Conservation (phyloP, 2,888 invertebrate genomes). For the Himalopsyche japonica region DNA sequence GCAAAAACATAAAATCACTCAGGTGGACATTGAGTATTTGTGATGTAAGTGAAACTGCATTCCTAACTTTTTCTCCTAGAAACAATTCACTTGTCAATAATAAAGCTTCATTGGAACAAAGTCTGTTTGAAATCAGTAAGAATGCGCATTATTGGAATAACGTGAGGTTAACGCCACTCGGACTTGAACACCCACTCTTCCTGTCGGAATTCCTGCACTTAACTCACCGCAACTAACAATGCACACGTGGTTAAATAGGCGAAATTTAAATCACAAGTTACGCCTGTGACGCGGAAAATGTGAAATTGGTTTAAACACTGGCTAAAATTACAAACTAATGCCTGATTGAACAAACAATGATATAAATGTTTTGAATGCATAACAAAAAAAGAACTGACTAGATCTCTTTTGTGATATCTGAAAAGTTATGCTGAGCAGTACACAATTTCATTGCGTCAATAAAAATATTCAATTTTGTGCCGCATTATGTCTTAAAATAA, state of each 20-base stretch:
- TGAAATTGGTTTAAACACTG: neutral
- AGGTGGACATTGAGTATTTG: neutral
- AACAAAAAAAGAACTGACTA: too few species aligned
- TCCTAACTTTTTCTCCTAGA: neutral
- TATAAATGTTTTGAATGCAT: too few species aligned
- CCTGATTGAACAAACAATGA: too few species aligned
- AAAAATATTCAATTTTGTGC: too few species aligned
- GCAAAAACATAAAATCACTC: neutral
- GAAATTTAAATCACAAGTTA: neutral
- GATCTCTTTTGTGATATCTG: too few species aligned
- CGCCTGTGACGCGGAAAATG: neutral
- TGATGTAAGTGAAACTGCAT: neutral
- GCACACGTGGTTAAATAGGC: neutral
- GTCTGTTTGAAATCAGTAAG: neutral
- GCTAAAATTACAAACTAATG: too few species aligned
- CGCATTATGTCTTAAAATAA: too few species aligned
- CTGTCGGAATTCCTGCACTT: conserved; percentile 1
- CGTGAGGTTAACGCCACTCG: conserved; percentile 5
- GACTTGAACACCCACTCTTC: neutral
- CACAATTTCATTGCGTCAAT: too few species aligned
- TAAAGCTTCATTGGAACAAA: neutral
- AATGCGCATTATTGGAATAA: conserved; percentile 13
- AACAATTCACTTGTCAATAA: neutral
- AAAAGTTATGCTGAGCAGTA: too few species aligned
- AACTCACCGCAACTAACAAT: neutral